phyloP scores from a whole-genome alignment of 2,797 vertebrate genomes.

The Odontamblyopus rebecca region DNA sequence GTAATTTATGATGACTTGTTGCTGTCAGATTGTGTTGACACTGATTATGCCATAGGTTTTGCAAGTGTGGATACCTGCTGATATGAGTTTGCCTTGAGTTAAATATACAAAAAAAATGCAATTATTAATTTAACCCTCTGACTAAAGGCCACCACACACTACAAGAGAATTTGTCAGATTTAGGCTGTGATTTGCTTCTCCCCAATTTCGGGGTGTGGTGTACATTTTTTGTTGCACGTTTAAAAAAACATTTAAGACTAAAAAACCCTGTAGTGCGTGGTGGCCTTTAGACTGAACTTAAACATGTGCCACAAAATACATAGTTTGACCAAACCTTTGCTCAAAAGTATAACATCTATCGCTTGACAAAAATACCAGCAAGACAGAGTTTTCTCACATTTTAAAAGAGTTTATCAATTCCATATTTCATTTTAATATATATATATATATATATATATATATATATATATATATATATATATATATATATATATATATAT shows the following conservation, averaged over 20 bases:
- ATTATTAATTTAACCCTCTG: conserved; percentile 26
- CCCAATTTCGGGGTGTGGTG: too few relatives aligned
- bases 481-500: too few relatives aligned
- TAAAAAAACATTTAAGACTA: too few relatives aligned
- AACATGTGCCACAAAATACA: background rate
- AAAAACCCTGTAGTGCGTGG: too few relatives aligned
- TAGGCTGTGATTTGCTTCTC: too few relatives aligned
- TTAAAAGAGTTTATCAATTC: conserved; percentile 10
- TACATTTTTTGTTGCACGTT: too few relatives aligned
- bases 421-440: background rate
- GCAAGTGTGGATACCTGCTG: conserved; percentile 67
- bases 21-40: conserved; percentile 73
- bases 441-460: too few relatives aligned
- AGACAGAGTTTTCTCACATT: conserved; percentile 43
- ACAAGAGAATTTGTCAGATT: too few relatives aligned
- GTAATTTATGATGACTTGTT: conserved; percentile 72
- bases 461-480: too few relatives aligned
- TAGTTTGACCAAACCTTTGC: background rate
- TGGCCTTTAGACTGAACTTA: background rate
- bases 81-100: conserved; percentile 64
- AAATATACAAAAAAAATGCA: conserved; percentile 36
- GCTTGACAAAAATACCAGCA: conserved; percentile 48
- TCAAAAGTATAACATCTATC: background rate
- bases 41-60: conserved; percentile 73
- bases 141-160: background rate